Evolutionary conservation across 1,140 invertebrate genomes (phyloP).

Genomic region (Cotesia vestalis): DNA sequence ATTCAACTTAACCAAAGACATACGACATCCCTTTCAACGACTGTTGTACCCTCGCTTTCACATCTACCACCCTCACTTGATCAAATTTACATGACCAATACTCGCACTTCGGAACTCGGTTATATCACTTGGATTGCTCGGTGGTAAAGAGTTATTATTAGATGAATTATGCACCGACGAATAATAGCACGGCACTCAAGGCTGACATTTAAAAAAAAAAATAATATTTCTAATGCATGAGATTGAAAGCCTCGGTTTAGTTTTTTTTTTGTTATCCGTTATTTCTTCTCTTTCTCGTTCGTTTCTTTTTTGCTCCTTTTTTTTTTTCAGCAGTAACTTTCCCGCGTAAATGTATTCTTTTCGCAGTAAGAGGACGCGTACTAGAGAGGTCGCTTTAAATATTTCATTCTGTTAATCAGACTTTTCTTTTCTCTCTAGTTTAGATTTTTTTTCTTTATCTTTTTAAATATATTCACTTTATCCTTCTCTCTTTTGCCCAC

Average conservation of each 20-base stretch:
- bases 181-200: background rate
- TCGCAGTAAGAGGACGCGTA: conserved; percentile 12
- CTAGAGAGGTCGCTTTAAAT: conserved; percentile 33
- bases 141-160: background rate
- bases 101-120: conserved; percentile 18
- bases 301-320: background rate
- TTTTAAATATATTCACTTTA: background rate
- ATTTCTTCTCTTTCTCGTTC: background rate
- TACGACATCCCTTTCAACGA: conserved; percentile 22
- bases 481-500: background rate
- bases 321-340: conserved; percentile 22
- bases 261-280: background rate
- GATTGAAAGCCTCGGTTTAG: conserved; percentile 7
- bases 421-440: conserved; percentile 21
- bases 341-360: conserved; percentile 20
- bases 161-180: conserved; percentile 16
- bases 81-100: conserved; percentile 30
- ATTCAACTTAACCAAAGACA: conserved; percentile 23
- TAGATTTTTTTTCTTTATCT: conserved; percentile 25
- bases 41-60: conserved; percentile 6
- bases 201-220: conserved; percentile 4
- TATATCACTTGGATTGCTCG: conserved; percentile 17
- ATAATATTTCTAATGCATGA: conserved; percentile 27
- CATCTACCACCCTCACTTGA: background rate
- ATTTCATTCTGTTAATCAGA: conserved; percentile 43